A percentile compares a stretch with the other conserved stretches of the same genome.
These are phyloP conservation scores for Montifringilla adamsi DNA, from an alignment of 2,113 vertebrate genomes.

Conservation along the genomic window DNA sequence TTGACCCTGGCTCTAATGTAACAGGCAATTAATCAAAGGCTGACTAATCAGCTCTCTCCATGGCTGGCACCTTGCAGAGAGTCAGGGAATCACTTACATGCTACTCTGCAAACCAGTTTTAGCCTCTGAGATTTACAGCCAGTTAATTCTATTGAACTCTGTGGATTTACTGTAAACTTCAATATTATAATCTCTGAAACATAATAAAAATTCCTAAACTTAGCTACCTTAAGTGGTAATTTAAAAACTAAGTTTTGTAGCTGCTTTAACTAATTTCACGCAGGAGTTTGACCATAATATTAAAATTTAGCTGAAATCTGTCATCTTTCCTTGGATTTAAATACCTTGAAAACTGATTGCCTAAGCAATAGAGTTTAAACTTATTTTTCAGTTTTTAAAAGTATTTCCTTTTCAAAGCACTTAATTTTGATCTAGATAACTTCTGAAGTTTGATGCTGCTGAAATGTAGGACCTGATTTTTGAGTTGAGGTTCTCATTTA, in stretches of 20 bases:
- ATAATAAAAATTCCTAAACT: neutral
- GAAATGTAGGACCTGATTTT: neutral
- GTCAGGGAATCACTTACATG: neutral
- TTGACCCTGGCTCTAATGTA: conserved; percentile 52
- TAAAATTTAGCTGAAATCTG: neutral
- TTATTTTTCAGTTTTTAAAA: neutral
- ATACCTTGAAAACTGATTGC: neutral
- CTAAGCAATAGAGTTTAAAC: neutral
- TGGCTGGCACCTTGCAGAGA: conserved; percentile 32
- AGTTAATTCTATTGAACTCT: conserved; percentile 13
- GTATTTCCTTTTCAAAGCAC: neutral
- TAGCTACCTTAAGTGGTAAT: neutral
- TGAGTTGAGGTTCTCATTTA: neutral
- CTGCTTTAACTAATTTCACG: neutral
- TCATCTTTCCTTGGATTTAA: neutral
- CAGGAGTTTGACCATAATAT: neutral
- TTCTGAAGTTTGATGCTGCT: neutral
- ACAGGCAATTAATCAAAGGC: conserved; percentile 47
- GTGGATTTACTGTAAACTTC: conserved; percentile 30
- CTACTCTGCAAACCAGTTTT: neutral
- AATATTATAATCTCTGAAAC: neutral
- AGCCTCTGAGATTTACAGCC: neutral
- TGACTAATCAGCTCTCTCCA: conserved; percentile 13
- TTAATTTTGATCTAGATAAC: neutral
- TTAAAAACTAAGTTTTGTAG: neutral